Base-by-base conservation (phyloP, 2,888 invertebrate genomes). In the Beris morrisii region DNA sequence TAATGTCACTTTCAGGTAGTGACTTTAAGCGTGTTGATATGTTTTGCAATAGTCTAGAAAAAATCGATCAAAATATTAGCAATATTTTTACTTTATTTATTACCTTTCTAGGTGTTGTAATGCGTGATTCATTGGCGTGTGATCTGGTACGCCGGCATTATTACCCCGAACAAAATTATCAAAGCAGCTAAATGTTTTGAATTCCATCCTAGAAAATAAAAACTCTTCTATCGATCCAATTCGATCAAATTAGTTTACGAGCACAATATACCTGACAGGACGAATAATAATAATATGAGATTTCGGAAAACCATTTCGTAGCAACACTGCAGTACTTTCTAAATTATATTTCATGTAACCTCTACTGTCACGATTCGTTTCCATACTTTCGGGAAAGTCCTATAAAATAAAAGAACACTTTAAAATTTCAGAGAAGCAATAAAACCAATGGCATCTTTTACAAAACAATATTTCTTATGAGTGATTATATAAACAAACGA, bases 341-440 rank as follows among this genome's bases (percentile, higher is more conserved):
- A 95, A 82, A 80, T 91, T 92, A 89, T 93, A 95, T 72, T 88
- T 85, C 71, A 86, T 77, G 77, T 91, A 92, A 74, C 87, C 84
- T 72, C 87, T 85, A 79, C 91, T 90, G 74, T 92, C 91, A 43
- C 88, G 83, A 76, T 91, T 88, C 38, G 83, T 83, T 73, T 87
- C 85, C 94, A 94, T 94, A 76, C 88, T 87, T 78, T 93, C 93
- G 30, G 88, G 86, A 76, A 91, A 93, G 79, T 93, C 92, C 92
- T 93, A 76, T 6, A 78, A 64, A n/a, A 59, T 38, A 38, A 7
- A 38, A 38, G 9, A 38, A 38, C 5, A n/a, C 22, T 22, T 22
- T 22, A 22, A 44, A 44, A 22, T 3, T 22, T 22, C 22, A 22
- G 22, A 22, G 22, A 22, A 22, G 22, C 22, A 22, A 22, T 22